phyloP scores from a whole-genome alignment of 2,888 invertebrate genomes.

The Cephus runcator region DNA sequence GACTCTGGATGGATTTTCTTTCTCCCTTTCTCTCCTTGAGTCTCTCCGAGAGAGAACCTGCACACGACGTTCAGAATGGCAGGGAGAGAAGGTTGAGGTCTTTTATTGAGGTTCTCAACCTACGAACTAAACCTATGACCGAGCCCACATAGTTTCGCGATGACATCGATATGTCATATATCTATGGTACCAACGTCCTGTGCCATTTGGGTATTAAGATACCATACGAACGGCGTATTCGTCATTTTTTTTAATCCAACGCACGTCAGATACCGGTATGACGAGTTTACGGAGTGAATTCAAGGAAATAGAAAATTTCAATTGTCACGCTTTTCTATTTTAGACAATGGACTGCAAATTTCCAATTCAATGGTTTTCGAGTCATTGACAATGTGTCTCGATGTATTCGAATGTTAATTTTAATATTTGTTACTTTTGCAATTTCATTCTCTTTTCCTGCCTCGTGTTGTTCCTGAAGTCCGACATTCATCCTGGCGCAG shows the following conservation, averaged over 20 bases:
- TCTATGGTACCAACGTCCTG: neutral
- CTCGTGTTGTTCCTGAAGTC: conserved; percentile 29
- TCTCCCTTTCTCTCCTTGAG: neutral
- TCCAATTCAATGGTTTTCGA: neutral
- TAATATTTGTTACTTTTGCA: neutral
- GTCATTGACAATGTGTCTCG: neutral
- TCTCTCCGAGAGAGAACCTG: neutral
- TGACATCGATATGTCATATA: conserved; percentile 24
- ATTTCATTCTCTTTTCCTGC: neutral
- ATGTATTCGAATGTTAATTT: neutral
- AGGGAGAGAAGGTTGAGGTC: neutral
- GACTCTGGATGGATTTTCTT: neutral
- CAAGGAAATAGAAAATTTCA: neutral
- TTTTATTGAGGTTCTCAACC: neutral
- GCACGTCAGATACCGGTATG: conserved; percentile 21
- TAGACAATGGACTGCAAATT: neutral
- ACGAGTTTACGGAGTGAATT: neutral
- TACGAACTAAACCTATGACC: conserved; percentile 2
- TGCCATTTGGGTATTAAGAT: neutral
- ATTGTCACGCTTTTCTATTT: neutral
- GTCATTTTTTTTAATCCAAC: conserved; percentile 26
- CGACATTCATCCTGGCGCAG: conserved; percentile 17
- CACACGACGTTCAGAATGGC: neutral
- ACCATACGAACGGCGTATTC: neutral
- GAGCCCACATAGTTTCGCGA: conserved; percentile 33